A percentile compares a stretch with the other conserved stretches of the same genome.
Conservation (phyloP, 2,797 vertebrate genomes). For the Danio tinwini region DNA sequence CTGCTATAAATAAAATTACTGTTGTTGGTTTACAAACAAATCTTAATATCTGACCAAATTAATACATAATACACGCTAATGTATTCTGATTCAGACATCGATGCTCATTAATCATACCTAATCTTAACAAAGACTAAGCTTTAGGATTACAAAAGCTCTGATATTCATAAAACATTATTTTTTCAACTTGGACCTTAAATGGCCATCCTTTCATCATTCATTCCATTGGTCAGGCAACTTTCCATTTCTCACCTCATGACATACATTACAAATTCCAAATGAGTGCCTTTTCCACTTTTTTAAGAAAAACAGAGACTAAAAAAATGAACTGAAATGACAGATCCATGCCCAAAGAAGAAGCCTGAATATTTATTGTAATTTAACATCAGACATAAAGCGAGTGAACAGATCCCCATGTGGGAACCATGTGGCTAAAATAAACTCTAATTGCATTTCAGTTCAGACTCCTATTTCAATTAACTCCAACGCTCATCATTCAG, state of each 20-base stretch:
- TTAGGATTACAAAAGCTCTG: not conserved
- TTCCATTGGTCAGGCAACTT: slow-evolving; percentile 4
- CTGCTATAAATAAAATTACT: too few relatives aligned
- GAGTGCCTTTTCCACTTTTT: not conserved
- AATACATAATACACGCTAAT: not conserved
- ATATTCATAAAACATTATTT: not conserved
- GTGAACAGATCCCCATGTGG: not conserved
- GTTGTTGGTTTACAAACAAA: too few relatives aligned
- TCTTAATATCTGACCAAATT: too few relatives aligned
- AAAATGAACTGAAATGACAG: too few relatives aligned
- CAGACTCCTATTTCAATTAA: slow-evolving; percentile 39
- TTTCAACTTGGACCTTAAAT: slow-evolving; percentile 1
- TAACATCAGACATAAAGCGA: slow-evolving; percentile 1
- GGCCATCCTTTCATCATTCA: not conserved
- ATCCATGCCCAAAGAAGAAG: not conserved
- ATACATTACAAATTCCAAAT: slow-evolving; percentile 9
- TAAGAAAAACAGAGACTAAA: not conserved
- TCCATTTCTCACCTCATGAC: not conserved
- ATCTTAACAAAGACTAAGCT: not conserved
- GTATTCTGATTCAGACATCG: not conserved
- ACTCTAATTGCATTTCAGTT: slow-evolving; percentile 39
- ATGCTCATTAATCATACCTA: too few relatives aligned
- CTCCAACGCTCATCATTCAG: slow-evolving; percentile 40
- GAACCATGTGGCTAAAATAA: slow-evolving; percentile 42
- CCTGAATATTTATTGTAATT: not conserved